A percentile compares a stretch with the other conserved stretches of the same genome.
phyloP scores from a whole-genome alignment of 2,888 invertebrate species.

The Cephus rjabovi region DNA sequence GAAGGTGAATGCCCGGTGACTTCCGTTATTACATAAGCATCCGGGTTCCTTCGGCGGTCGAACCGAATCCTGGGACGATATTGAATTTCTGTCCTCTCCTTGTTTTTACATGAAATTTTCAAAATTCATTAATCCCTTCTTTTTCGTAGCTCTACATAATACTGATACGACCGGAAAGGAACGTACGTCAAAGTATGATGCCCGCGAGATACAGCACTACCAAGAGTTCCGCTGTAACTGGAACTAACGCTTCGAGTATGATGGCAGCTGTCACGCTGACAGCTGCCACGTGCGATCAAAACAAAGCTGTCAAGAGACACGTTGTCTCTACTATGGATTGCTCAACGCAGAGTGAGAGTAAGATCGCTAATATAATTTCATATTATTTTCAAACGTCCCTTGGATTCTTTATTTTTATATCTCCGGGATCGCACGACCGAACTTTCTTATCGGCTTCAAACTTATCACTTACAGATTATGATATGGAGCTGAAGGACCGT shows the following conservation, averaged over 20 bases:
- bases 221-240: conserved; percentile 72
- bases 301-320: conserved; percentile 75
- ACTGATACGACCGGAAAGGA: conserved; percentile 87
- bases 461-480: conserved; percentile 45
- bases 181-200: conserved; percentile 90
- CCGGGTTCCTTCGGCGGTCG: not conserved
- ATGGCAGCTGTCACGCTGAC: conserved; percentile 78
- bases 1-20: conserved; percentile 74
- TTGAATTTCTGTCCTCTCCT: not conserved
- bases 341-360: conserved; percentile 62
- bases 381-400: not conserved
- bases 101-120: not conserved
- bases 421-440: not conserved
- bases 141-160: conserved; percentile 84
- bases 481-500: conserved; percentile 52
- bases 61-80: not conserved
- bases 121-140: conserved; percentile 4
- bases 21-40: not conserved
- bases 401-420: not conserved
- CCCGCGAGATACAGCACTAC: conserved; percentile 76
- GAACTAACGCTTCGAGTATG: conserved; percentile 73
- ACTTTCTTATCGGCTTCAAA: not conserved
- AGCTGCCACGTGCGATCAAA: conserved; percentile 76
- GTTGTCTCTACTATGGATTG: conserved; percentile 63
- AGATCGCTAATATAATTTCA: conserved; percentile 25